These are phyloP conservation scores for Willowsia nigromaculata DNA, from an alignment of 2,888 invertebrate species.

Conservation along the genomic window DNA sequence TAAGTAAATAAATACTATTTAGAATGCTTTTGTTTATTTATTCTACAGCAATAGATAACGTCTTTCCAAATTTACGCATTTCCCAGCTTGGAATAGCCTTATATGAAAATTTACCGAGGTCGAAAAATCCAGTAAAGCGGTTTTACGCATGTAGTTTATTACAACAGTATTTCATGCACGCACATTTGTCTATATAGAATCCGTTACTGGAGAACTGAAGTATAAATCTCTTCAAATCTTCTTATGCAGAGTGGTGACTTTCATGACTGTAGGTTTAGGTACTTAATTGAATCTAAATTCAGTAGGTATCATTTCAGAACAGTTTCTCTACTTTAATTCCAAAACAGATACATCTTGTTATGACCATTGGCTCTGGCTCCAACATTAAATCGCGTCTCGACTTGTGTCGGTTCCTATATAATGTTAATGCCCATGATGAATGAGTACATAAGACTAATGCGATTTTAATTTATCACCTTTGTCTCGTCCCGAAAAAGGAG, in stretches of 20 bases:
- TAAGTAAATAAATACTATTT: neutral
- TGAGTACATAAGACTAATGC: neutral
- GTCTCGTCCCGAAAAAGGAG: neutral
- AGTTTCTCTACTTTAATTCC: neutral
- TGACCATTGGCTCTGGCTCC: neutral
- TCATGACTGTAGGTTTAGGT: neutral
- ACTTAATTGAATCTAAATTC: neutral
- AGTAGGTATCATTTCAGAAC: neutral
- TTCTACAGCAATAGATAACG: neutral
- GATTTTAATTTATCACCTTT: constrained; percentile 35
- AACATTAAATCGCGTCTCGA: neutral
- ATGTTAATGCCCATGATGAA: neutral
- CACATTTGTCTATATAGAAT: too few species aligned
- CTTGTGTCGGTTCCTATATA: neutral
- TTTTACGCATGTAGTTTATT: neutral
- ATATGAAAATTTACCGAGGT: constrained; percentile 12
- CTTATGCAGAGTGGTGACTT: neutral
- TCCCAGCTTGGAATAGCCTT: neutral
- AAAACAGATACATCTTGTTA: neutral
- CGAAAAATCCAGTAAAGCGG: neutral
- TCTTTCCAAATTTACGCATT: constrained; percentile 30
- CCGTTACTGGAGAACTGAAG: too few species aligned
- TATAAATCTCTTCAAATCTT: neutral
- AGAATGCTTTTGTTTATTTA: constrained; percentile 36
- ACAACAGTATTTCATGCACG: too few species aligned